These are phyloP conservation scores for Papilio polytes DNA, from an alignment of 1,140 invertebrate genomes.

Conservation along the genomic window DNA sequence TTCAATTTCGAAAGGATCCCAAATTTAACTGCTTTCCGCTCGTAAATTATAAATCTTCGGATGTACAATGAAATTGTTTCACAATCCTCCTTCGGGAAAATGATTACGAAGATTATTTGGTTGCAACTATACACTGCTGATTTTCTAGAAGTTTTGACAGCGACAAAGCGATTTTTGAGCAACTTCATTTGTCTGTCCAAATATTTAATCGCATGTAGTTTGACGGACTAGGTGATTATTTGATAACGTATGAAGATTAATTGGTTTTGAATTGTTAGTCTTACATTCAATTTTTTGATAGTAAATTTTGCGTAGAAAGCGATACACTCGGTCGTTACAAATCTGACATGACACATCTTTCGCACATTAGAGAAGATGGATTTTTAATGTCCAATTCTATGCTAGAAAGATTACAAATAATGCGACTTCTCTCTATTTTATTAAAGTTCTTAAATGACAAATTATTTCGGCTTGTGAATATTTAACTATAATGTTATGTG, in stretches of 20 bases:
- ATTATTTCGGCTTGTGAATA: too few species aligned
- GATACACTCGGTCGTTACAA: neutral
- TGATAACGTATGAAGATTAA: too few species aligned
- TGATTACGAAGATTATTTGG: neutral
- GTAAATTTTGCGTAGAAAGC: neutral
- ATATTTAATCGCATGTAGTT: too few species aligned
- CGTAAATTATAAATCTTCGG: slow-evolving; percentile 12
- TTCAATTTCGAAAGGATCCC: slow-evolving; percentile 4
- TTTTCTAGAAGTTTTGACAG: too few species aligned
- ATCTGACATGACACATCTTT: neutral
- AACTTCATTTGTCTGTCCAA: too few species aligned
- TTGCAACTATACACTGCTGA: too few species aligned
- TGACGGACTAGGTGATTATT: too few species aligned
- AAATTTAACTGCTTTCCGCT: slow-evolving; percentile 8
- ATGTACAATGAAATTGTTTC: slow-evolving; percentile 13
- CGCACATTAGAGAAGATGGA: neutral
- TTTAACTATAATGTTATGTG: too few species aligned
- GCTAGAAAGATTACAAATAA: neutral
- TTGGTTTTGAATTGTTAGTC: too few species aligned
- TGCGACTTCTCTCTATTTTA: too few species aligned
- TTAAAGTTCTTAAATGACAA: too few species aligned
- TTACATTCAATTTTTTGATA: neutral
- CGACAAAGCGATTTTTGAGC: too few species aligned
- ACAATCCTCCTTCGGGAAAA: neutral
- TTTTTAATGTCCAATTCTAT: slow-evolving; percentile 6